Evolutionary conservation across 2,888 invertebrate genomes (phyloP), one percentile per base, ranked within the genome.

Genomic region (Podotricha telesiphe): DNA sequence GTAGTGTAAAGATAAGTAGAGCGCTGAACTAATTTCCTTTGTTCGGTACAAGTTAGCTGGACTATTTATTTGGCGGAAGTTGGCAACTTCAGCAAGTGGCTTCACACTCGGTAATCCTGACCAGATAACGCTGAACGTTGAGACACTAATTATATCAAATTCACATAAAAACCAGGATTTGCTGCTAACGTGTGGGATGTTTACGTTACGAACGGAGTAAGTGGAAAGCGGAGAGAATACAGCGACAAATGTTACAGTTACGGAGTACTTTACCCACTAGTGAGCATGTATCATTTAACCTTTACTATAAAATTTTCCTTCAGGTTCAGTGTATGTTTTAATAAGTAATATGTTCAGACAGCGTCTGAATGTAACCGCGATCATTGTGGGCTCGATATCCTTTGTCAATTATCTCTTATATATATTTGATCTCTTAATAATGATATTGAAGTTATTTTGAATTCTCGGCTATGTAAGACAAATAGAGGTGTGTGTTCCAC

Each of bases 121-220:
- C 47, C 48, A 40, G 58, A 50, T 59, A 66, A 28, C 58, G 62
- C 13, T 28, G 19, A 51, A 13, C 61, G 28, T 28, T 22, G 42
- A 19, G 61, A 42, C 67, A 61, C 67, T 67, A 67, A 67, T 67
- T 67, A 67, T 67, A 67, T 67, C 53, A 67, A 61, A 19, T 67
- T 61, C 61, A 17, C 40, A 45, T 61, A 67, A 67, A 61, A 61
- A 67, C 34, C 53, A 37, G 19, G 20, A 28, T 53, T 53, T 59
- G 45, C 22, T 22, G 2, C n/a, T 22, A 28, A 37, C 34, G 10
- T 42, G 22, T 42, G 4, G 58, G 42, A 58, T n/a, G 42, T 22
- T 58, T 58, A 10, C 15, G 20, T 40, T 15, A 15, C 15, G 8
- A 1, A 37, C 3, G 6, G 28, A 2, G 28, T 28, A 28, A 4